Base-by-base conservation (phyloP, 2,888 invertebrate species). In the Sycophila texana region DNA sequence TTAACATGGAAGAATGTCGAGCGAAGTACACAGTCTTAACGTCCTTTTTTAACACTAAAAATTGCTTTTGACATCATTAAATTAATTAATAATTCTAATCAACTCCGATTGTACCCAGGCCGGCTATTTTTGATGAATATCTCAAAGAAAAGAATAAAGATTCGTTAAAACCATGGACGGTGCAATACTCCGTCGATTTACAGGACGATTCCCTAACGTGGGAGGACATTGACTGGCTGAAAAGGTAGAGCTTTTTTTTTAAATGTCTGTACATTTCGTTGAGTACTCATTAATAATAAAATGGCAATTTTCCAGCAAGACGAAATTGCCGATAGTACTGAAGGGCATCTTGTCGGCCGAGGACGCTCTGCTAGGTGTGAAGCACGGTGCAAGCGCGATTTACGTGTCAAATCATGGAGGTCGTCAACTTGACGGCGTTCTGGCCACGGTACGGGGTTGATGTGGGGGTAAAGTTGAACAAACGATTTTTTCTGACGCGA, bases 391-490 rank as follows among this genome's bases (percentile, higher is more conserved):
- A 68, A 91, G 93, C 2, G 98, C 93, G 0, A 94, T 98, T 75
- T 92, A 97, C 79, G 98, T 98, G 4, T 98, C 98, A 0, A 98
- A 98, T 90, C 98, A 98, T 89, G 98, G 98, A 1, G 98, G 95
- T 0, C 92, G 98, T 81, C 98, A 98, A 91, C 91, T 97, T 49
- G 97, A 97, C 88, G 93, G 94, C n/a, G 95, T 95, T 14, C 95
- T 96, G 16, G 94, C 97, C 14, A 93, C 97, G 73, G 96, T 96
- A 76, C 12, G 4, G 18, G 57, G 20, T 57, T 18, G n/a, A 57
- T 57, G 18, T 0, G 4, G 20, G 2, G 18, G 18, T 57, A 10
- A 3, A 0, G 57, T 18, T 12, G 14, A 57, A 2, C 4, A 7
- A 57, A n/a, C n/a, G 5, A 57, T 57, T 57, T 18, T 7, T 55